Base-by-base conservation (phyloP, 2,797 vertebrate species). In the Eleutherodactylus coqui region DNA sequence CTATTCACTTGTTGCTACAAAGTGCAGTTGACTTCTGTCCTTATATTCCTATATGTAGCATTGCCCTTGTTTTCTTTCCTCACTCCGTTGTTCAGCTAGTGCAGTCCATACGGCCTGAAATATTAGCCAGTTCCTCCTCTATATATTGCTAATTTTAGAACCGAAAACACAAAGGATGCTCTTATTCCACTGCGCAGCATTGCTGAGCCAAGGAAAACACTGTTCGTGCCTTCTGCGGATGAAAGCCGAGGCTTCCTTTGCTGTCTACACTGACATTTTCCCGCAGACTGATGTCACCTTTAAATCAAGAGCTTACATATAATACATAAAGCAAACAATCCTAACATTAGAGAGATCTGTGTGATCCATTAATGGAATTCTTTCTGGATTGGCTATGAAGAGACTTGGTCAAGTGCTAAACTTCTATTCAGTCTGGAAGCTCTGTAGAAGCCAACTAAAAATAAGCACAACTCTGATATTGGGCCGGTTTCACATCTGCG, bases 171-270 rank as follows among this genome's bases (percentile, higher is more conserved):
- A 80, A 85, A 80, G 84, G 77, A 85, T 79, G 67, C 41, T 58
- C 77, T 85, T 73, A 85, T 72, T 83, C 69, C 69, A 41, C 49
- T 60, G 69, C 73, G 43, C 81, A 55, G 21, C 32, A 5, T 51
- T 49, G 49, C 72, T 55, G 75, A 78, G 85, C 85, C 85, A 86
- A 86, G 38, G 11, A 77, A 86, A 86, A 86, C 75, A 86, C 27
- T 0, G 55, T 34, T 16, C 27, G 43, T 55, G 53, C 70, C 43
- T 58, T 86, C 21, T 29, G 47, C 27, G 45, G 47, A 72, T 82
- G 80, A 38, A 83, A 83, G 69, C 81, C 5, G 81, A 73, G 38
- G 69, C 67, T 83, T 83, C 69, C 27, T 75, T 53, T 51, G 36
- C 47, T 82, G 67, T 82, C 69, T 80, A 67, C 78, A 67, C 78